A percentile compares a stretch with the other conserved stretches of the same genome.
phyloP scores from a whole-genome alignment of 2,113 vertebrate genomes.

The Sialia sialis region DNA sequence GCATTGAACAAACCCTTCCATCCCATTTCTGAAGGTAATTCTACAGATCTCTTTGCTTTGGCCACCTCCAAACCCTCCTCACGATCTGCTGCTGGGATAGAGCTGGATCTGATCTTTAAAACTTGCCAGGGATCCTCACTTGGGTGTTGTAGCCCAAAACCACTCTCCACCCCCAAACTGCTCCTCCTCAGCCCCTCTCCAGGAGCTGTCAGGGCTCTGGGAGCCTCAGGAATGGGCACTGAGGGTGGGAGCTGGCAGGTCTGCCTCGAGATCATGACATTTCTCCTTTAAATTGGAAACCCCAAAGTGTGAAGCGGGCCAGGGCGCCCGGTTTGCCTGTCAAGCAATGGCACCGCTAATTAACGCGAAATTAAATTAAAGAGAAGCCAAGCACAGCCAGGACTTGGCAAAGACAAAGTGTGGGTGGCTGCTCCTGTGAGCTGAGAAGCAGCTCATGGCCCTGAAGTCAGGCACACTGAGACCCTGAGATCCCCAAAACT shows the following conservation, averaged over 20 bases:
- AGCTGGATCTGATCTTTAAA: background rate
- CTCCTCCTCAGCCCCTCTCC: background rate
- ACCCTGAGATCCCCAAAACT: background rate
- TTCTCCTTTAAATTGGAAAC: background rate
- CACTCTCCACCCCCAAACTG: background rate
- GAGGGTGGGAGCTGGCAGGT: background rate
- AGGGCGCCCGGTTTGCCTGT: background rate
- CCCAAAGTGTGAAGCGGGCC: background rate
- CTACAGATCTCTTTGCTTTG: background rate
- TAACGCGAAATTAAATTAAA: background rate
- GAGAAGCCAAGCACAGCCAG: background rate
- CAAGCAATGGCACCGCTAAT: background rate
- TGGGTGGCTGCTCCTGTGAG: background rate
- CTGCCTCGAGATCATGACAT: accelerated
- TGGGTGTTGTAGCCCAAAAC: background rate
- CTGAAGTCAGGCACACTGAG: background rate
- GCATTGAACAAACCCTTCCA: background rate
- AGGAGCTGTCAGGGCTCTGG: background rate
- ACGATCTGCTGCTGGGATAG: accelerated
- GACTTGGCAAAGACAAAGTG: background rate
- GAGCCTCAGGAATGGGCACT: background rate
- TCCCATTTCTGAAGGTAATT: background rate
- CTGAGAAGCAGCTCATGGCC: background rate
- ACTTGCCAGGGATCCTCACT: background rate
- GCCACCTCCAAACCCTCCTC: background rate